Percentiles rank a stretch among this genome's conserved stretches.
These are phyloP conservation scores for Lepidochitona cinerea DNA, from an alignment of 2,888 invertebrate genomes.

Conservation along the genomic window DNA sequence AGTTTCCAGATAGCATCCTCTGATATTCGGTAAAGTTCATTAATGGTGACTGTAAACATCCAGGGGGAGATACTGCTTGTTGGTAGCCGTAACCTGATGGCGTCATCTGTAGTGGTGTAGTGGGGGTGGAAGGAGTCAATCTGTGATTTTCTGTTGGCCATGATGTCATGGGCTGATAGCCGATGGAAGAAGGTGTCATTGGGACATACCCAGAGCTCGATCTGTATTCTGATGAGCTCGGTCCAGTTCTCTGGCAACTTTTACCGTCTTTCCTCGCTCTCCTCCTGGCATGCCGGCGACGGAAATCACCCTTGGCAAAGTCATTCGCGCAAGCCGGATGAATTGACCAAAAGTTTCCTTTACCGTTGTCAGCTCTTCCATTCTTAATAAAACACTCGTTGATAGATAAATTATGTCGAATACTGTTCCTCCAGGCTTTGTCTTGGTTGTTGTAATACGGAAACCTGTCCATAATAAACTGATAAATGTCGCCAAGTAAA, in stretches of 20 bases:
- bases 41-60: no score
- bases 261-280: conserved; percentile 75
- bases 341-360: conserved; percentile 98
- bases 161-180: conserved; percentile 31
- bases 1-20: no score
- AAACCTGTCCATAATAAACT: conserved; percentile 63
- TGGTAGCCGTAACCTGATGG: no score
- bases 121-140: no score
- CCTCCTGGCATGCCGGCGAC: conserved; percentile 94
- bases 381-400: conserved; percentile 68
- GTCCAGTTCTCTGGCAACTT: background rate
- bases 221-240: conserved; percentile 1
- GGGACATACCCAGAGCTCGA: conserved; percentile 46
- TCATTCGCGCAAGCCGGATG: conserved; percentile 98
- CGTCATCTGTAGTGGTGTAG: no score
- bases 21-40: no score
- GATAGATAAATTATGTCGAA: conserved; percentile 65
- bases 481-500: conserved; percentile 66
- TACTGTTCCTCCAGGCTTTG: conserved; percentile 66
- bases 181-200: conserved; percentile 45
- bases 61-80: no score
- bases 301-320: conserved; percentile 95
- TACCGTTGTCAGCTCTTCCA: conserved; percentile 80
- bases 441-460: conserved; percentile 62
- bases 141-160: conserved; percentile 37